Evolutionary conservation across 92 coral and sea anemone species (phyloP), one percentile per base, ranked within the genome.

Genomic region (Umimayanthus kanabou): DNA sequence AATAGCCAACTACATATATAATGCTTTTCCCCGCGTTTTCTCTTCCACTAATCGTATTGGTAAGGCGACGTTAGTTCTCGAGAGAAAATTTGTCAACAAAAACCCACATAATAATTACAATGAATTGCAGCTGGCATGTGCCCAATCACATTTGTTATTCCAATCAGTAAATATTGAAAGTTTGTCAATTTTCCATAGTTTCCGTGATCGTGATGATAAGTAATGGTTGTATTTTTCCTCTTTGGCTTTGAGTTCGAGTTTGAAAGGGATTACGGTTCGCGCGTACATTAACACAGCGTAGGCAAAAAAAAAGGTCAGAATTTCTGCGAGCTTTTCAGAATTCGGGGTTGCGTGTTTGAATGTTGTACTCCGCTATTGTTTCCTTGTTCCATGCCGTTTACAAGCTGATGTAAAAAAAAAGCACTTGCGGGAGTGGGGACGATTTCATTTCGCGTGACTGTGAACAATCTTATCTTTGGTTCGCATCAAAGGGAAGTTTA

Each of bases 71-170:
- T 81, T 65, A 39, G 42, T 65, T 80, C 28, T 49, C 20, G 57
- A 64, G 43, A 39, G 45, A 6, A n/a, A 43, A 15, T 69, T 82
- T 43, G 77, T 70, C 45, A 83, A 83, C 78, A 67, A 70, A 69
- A 42, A 15, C 43, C 39, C 23, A 23, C 76, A 69, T 25, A 45
- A 83, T 16, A 83, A 83, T 83, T 69, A 69, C 26, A 83, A 47
- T 43, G 61, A 70, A n/a, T 33, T 7, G 78, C 87, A 83, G 87
- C 87, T 83, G 87, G 78, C 61, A 40, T 70, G 53, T 83, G 40
- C 9, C n/a, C 14, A 70, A 8, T 58, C 53, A 5, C 85, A n/a
- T 39, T 81, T 81, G 85, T 81, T 81, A 39, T 61, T 65, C 20
- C 15, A 14, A 25, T 61, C 50, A 33, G 84, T 80, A 55, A 80